These are phyloP conservation scores for Crocallis elinguaria DNA, from an alignment of 2,888 invertebrate species.

Conservation along the genomic window DNA sequence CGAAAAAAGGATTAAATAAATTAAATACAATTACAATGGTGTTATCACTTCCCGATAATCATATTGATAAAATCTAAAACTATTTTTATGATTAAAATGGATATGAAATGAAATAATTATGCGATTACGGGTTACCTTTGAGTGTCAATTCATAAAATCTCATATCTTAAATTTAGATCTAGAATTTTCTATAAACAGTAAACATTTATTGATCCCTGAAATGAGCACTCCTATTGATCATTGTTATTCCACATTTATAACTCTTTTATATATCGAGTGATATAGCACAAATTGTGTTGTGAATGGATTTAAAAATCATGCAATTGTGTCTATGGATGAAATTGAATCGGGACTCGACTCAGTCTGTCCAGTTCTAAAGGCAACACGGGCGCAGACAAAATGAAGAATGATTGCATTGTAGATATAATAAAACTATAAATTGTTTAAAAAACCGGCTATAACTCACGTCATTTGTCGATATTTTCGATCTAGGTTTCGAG, in stretches of 20 bases:
- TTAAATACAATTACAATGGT: constrained; percentile 18
- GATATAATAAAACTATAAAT: too few relatives aligned
- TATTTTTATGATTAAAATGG: constrained; percentile 15
- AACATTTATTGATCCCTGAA: constrained; percentile 63
- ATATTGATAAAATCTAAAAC: constrained; percentile 6
- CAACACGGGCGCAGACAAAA: too few relatives aligned
- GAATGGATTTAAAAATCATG: too few relatives aligned
- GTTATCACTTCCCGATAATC: constrained; percentile 4
- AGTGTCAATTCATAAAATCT: constrained; percentile 26
- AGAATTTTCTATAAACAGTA: constrained; percentile 33
- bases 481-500: too few relatives aligned
- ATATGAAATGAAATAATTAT: constrained; percentile 14
- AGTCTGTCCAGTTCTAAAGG: too few relatives aligned
- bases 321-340: too few relatives aligned
- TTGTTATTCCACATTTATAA: constrained; percentile 24
- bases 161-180: constrained; percentile 35
- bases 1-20: background rate
- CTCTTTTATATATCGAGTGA: background rate
- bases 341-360: too few relatives aligned
- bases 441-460: too few relatives aligned
- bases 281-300: too few relatives aligned
- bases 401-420: too few relatives aligned
- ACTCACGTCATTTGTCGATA: too few relatives aligned
- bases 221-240: constrained; percentile 56
- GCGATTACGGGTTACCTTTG: constrained; percentile 5